phyloP scores from a whole-genome alignment of 2,888 invertebrate genomes.

The Pammene fasciana region DNA sequence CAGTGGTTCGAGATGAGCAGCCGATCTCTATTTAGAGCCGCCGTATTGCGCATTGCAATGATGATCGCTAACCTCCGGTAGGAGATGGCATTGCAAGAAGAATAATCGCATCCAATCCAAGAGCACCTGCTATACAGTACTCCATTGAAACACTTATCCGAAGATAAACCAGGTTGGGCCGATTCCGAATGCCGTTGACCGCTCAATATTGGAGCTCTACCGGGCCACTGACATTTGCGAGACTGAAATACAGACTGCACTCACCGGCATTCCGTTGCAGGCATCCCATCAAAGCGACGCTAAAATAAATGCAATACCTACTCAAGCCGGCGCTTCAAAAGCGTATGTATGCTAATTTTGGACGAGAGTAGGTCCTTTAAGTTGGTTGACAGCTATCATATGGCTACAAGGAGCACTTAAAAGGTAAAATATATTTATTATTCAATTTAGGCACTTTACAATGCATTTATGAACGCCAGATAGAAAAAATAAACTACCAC shows the following conservation, averaged over 20 bases:
- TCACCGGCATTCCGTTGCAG: conserved; percentile 62
- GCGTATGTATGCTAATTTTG: neutral
- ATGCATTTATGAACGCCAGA: too few species aligned
- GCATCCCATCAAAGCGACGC: conserved; percentile 61
- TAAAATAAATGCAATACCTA: conserved; percentile 53
- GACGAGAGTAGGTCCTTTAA: neutral
- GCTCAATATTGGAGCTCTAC: conserved; percentile 64
- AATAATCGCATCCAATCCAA: too few species aligned
- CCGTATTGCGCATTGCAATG: too few species aligned
- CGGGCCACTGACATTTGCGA: conserved; percentile 73
- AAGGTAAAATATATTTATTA: too few species aligned
- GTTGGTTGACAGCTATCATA: neutral
- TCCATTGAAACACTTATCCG: conserved; percentile 54
- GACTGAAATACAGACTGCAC: conserved; percentile 64
- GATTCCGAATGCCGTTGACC: conserved; percentile 72
- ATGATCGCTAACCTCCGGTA: too few species aligned
- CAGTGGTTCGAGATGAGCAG: too few species aligned
- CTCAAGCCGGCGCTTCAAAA: conserved; percentile 32
- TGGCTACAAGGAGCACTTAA: neutral
- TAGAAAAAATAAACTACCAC: too few species aligned
- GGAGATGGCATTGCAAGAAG: too few species aligned
- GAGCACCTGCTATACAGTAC: neutral
- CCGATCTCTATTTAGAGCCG: too few species aligned
- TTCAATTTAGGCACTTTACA: too few species aligned
- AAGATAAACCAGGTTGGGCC: conserved; percentile 57